Percentiles rank a stretch among this genome's conserved stretches.
Conservation (phyloP, 2,797 vertebrate genomes). For the Trichosurus vulpecula region DNA sequence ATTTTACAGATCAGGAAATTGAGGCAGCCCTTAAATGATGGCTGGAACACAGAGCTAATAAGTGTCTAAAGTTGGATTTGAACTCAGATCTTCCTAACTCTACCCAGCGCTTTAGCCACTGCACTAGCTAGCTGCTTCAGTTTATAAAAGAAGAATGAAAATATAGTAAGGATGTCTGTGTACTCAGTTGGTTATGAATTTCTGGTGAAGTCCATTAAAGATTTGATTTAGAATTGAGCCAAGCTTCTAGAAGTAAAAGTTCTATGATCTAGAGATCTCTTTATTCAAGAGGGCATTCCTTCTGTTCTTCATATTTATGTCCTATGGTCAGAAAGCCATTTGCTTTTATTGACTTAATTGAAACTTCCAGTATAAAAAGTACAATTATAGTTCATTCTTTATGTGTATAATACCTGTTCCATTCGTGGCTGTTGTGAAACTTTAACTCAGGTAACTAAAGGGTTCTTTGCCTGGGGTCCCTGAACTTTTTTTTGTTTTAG, state of each 20-base stretch:
- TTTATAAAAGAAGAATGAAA: slow-evolving; percentile 26
- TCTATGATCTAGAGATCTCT: neutral
- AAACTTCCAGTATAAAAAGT: slow-evolving; percentile 19
- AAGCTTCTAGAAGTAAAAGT: slow-evolving; percentile 33
- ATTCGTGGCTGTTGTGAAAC: neutral
- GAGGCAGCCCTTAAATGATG: neutral
- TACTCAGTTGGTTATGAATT: neutral
- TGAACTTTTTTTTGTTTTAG: neutral
- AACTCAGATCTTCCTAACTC: neutral
- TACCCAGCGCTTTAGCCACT: neutral
- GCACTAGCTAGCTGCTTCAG: neutral
- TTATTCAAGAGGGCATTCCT: neutral
- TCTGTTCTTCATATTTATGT: slow-evolving; percentile 12
- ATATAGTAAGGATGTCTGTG: neutral
- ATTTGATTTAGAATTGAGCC: neutral
- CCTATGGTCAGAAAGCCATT: slow-evolving; percentile 20
- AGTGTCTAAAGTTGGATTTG: neutral
- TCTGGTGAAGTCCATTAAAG: neutral
- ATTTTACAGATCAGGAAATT: neutral
- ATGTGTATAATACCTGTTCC: neutral
- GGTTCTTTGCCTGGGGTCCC: neutral
- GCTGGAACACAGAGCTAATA: neutral
- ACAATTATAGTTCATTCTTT: slow-evolving; percentile 7
- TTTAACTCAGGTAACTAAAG: neutral
- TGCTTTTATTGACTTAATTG: slow-evolving; percentile 23